Evolutionary conservation across 2,888 invertebrate genomes (phyloP).

Genomic region (Drosophila mayaguana): DNA sequence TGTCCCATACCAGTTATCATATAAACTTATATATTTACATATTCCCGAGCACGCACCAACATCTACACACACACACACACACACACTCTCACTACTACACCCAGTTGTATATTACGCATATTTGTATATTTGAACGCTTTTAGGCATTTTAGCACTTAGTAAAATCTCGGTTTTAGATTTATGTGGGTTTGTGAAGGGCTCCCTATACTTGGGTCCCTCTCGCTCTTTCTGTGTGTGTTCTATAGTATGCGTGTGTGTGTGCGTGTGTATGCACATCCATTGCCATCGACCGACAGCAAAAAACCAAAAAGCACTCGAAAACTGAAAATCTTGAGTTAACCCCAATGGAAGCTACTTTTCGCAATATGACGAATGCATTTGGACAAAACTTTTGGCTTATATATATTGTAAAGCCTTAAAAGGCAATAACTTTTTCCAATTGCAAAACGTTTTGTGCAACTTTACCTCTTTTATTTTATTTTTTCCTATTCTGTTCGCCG

Average conservation of each 20-base stretch:
- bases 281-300: conserved; percentile 28
- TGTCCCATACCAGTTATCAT: conserved; percentile 1
- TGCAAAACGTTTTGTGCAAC: conserved; percentile 57
- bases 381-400: conserved; percentile 46
- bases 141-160: conserved; percentile 56
- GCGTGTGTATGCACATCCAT: conserved; percentile 39
- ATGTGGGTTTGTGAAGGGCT: not conserved
- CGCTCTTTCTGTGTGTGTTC: not conserved
- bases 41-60: not conserved
- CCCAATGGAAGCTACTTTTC: not conserved
- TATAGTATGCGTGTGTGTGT: not conserved
- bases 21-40: not conserved
- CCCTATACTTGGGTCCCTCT: not conserved
- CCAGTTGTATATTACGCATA: conserved; percentile 24
- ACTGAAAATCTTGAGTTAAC: not conserved
- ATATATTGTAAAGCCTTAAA: conserved; percentile 47
- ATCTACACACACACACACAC: not conserved
- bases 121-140: conserved; percentile 31
- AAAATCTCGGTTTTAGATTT: conserved; percentile 54
- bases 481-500: not conserved
- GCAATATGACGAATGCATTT: conserved; percentile 40
- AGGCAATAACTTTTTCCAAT: conserved; percentile 68
- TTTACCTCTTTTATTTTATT: conserved; percentile 16
- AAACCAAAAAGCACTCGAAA: conserved; percentile 11
- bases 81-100: conserved; percentile 9